phyloP scores from a whole-genome alignment of 2,888 invertebrate genomes.

The Xylophagus ater region DNA sequence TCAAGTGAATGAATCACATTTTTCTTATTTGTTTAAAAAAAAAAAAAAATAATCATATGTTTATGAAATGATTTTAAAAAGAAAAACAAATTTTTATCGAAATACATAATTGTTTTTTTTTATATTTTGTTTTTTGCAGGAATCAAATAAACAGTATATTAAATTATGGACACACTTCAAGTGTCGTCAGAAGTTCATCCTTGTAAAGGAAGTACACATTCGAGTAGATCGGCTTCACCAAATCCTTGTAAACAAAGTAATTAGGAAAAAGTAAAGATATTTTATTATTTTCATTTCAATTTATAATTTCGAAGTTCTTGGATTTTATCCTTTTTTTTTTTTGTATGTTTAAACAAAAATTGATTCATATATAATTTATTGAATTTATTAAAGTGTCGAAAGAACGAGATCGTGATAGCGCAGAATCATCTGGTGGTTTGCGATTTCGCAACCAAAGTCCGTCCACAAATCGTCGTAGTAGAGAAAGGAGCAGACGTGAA shows the following conservation, averaged over 20 bases:
- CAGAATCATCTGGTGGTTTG: constrained; percentile 25
- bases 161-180: constrained; percentile 21
- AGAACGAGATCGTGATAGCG: constrained; percentile 28
- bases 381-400: constrained; percentile 32
- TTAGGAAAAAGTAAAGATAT: background rate
- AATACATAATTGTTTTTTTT: no score
- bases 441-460: constrained; percentile 40
- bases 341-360: background rate
- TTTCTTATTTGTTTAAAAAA: no score
- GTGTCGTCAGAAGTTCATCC: constrained; percentile 13
- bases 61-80: no score
- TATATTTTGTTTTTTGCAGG: constrained; percentile 1
- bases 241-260: constrained; percentile 18
- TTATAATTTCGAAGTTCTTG: background rate
- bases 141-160: background rate
- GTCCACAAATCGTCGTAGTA: constrained; percentile 33
- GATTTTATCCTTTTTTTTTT: background rate
- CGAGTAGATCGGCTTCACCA: constrained; percentile 17
- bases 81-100: no score
- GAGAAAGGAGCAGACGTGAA: constrained; percentile 32
- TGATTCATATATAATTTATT: background rate
- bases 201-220: constrained; percentile 11
- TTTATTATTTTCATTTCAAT: background rate
- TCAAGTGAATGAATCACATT: no score
- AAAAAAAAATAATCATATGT: no score